phyloP scores from a whole-genome alignment of 2,113 vertebrate species.

The Nipponia nippon region DNA sequence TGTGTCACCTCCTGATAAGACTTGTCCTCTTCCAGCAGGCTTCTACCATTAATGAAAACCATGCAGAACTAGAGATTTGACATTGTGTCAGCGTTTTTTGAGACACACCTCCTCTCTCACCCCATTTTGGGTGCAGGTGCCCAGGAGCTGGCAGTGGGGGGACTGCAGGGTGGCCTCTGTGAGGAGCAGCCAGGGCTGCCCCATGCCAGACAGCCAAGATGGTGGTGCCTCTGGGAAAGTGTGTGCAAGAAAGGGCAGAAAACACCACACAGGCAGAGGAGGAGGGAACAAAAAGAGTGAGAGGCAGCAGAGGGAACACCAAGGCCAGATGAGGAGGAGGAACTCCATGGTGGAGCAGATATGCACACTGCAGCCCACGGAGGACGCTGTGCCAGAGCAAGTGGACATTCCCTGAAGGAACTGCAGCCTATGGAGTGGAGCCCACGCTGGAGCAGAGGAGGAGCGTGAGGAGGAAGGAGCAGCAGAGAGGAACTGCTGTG shows the following conservation, averaged over 20 bases:
- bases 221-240: rapidly evolving
- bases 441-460: neutral
- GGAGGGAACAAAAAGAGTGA: neutral
- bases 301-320: neutral
- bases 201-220: rapidly evolving
- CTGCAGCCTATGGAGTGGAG: neutral
- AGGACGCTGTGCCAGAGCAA: neutral
- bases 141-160: neutral
- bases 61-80: neutral
- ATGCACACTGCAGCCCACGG: neutral
- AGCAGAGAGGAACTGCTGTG: neutral
- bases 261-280: neutral
- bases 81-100: neutral
- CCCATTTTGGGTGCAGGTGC: neutral
- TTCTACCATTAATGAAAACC: neutral
- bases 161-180: too few relatives aligned
- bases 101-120: neutral
- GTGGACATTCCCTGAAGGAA: neutral
- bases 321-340: neutral
- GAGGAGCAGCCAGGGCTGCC: neutral
- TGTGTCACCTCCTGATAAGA: neutral
- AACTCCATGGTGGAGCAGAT: neutral
- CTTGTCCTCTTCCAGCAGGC: neutral
- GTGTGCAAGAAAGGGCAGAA: neutral
- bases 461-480: neutral